Base-by-base conservation (phyloP, 64 coral and sea anemone genomes). In the Catalaphyllia jardinei region DNA sequence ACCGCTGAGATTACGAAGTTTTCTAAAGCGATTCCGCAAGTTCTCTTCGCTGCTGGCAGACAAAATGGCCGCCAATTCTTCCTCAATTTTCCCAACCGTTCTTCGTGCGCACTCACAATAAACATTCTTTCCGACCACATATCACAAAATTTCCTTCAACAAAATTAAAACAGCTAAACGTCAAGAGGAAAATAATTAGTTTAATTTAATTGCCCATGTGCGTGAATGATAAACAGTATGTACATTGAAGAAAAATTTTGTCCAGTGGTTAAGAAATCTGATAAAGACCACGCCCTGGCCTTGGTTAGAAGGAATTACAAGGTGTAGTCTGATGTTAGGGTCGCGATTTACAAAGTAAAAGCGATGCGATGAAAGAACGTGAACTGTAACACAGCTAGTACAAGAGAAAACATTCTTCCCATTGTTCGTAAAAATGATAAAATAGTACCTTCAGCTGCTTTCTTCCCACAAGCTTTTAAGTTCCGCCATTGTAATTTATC, bases 191-290 rank as follows among this genome's bases (percentile, higher is more conserved):
- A 67, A 52, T 51, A 35, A 85, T 63, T 69, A n/a, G 65, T n/a
- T 71, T 71, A 85, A 85, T 85, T 71, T 69, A 35, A 85, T 71
- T 71, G 20, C 25, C 49, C 9, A 29, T 50, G 29, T 71, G 33
- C 38, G 22, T 22, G n/a, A 1, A 71, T 52, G 15, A 64, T 82
- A 64, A 85, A 50, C 60, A 63, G 35, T 83, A 11, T 27, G 7
- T 69, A 10, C n/a, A 69, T 29, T 29, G 55, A 65, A 83, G 20
- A 13, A 27, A 2, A 38, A 50, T 71, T 46, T 29, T 83, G 1
- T 42, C 11, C 29, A 10, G 29, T 18, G 31, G 16, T 12, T 20
- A 49, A 63, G 38, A 85, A 67, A 51, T 8, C 10, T 46, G 62
- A 51, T 18, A 16, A 65, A 71, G 10, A 10, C 35, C 35, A 38